Evolutionary conservation across 1,140 invertebrate genomes (phyloP).

Genomic region (Eulimnadia texana): DNA sequence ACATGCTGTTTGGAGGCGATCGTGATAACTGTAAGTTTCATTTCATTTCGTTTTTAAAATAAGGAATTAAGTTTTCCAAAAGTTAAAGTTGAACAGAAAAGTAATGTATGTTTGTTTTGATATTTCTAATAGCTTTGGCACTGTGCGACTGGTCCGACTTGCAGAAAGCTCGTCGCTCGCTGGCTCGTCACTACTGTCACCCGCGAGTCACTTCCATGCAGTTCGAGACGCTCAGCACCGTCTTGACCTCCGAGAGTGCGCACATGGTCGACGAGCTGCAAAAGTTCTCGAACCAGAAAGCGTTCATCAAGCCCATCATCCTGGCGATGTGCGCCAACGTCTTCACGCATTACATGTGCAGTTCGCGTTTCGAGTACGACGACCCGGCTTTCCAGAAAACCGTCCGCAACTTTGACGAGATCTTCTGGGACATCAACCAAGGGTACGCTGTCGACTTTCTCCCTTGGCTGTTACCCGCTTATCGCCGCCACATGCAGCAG

Average conservation of each 20-base stretch:
- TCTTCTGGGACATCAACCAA: slow-evolving; percentile 78
- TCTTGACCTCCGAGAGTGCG: slow-evolving; percentile 12
- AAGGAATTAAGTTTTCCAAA: background rate
- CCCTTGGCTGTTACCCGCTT: slow-evolving; percentile 60
- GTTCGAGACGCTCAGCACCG: slow-evolving; percentile 21
- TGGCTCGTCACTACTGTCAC: slow-evolving; percentile 29
- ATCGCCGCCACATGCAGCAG: slow-evolving; percentile 48
- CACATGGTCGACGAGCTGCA: slow-evolving; percentile 12
- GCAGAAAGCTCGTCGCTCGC: slow-evolving; percentile 58
- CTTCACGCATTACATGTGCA: slow-evolving; percentile 72
- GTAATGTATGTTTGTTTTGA: too few relatives aligned
- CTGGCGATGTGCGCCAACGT: slow-evolving; percentile 61
- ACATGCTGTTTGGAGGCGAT: slow-evolving; percentile 45
- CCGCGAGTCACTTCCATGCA: slow-evolving; percentile 11
- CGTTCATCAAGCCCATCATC: slow-evolving; percentile 43
- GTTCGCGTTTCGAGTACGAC: slow-evolving; percentile 47
- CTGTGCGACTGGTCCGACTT: slow-evolving; percentile 72
- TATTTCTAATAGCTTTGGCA: slow-evolving; percentile 71
- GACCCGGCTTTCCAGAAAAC: slow-evolving; percentile 48
- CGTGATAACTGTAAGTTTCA: slow-evolving; percentile 54
- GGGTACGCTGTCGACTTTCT: slow-evolving; percentile 76
- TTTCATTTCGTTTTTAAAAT: slow-evolving; percentile 8
- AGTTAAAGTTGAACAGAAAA: too few relatives aligned
- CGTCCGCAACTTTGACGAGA: slow-evolving; percentile 58
- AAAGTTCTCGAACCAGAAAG: slow-evolving; percentile 10